Base-by-base conservation (phyloP, 2,797 vertebrate species). In the Tapirus indicus region DNA sequence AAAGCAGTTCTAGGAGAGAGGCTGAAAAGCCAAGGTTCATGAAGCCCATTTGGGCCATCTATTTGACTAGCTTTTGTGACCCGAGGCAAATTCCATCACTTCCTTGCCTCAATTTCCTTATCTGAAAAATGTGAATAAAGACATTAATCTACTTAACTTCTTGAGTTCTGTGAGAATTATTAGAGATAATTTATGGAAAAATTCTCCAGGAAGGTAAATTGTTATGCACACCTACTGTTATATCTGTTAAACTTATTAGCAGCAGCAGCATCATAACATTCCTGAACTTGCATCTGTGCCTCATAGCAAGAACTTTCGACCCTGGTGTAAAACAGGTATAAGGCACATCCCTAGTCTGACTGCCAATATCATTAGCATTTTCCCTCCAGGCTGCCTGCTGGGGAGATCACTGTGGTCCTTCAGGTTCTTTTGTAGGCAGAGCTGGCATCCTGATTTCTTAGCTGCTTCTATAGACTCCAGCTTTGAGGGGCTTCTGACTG, bases 41-140 rank as follows among this genome's bases (percentile, higher is more conserved):
- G 32, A 52, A 52, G 49, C 49, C 49, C 49, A 52, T 52, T 52
- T 52, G 49, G 49, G 49, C 14, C 49, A 52, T 52, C 14, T 52
- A 13, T 16, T 2, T 52, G 44, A 17, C 68, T 85, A 47, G 1
- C 18, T 83, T 71, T 88, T 32, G 41, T 89, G 79, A 64, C n/a
- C n/a, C 71, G 8, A 2, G 12, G 3, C 49, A 54, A n/a, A 13
- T 90, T 83, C n/a, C 10, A 25, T 11, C n/a, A 66, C 18, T 60
- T 91, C 23, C 6, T 10, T 49, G 7, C 27, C 60, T 94, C 32
- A 1, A 8, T 84, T 94, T 85, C 60, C 32, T 92, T 92, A 74
- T 91, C 66, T 92, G 8, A 66, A 77, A 95, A 87, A 47, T 79
- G 20, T 71, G 35, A 89, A 47, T 75, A 66, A 93, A 96, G 82